Conservation (phyloP, 2,113 vertebrate species). For the Gorsachius goisagi region DNA sequence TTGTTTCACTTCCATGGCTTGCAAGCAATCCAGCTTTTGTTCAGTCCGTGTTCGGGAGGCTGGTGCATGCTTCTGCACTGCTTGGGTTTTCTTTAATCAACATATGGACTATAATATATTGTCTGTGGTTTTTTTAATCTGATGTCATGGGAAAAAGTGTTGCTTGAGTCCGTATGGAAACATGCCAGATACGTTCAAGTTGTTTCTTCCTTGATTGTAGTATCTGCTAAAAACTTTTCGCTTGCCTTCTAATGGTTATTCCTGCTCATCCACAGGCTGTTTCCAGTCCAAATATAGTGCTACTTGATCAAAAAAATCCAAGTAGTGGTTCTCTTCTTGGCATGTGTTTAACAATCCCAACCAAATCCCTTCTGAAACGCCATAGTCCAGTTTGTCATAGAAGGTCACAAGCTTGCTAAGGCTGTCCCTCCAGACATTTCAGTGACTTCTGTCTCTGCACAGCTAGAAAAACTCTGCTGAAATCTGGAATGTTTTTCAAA, state of each 20-base stretch:
- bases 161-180: slow-evolving; percentile 49
- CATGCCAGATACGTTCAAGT: slow-evolving; percentile 20
- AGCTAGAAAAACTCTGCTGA: neutral
- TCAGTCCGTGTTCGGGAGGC: neutral
- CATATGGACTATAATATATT: slow-evolving; percentile 36
- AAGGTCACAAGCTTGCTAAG: slow-evolving; percentile 21
- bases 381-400: neutral
- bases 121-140: slow-evolving; percentile 52
- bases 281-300: slow-evolving; percentile 71
- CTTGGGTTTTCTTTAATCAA: slow-evolving; percentile 31
- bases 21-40: neutral
- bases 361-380: slow-evolving; percentile 36
- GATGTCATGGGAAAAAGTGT: slow-evolving; percentile 62
- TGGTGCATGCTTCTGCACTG: neutral
- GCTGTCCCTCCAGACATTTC: neutral
- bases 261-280: slow-evolving; percentile 38
- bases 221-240: slow-evolving; percentile 39
- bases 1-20: slow-evolving; percentile 30
- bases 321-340: slow-evolving; percentile 2
- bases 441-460: neutral
- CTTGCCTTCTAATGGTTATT: slow-evolving; percentile 52
- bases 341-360: neutral
- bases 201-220: slow-evolving; percentile 51
- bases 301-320: slow-evolving; percentile 21
- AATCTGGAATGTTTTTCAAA: slow-evolving; percentile 33